Percentiles rank a stretch among this genome's conserved stretches.
Conservation (phyloP, 1,140 invertebrate genomes). For the Lordiphosa mommai region DNA sequence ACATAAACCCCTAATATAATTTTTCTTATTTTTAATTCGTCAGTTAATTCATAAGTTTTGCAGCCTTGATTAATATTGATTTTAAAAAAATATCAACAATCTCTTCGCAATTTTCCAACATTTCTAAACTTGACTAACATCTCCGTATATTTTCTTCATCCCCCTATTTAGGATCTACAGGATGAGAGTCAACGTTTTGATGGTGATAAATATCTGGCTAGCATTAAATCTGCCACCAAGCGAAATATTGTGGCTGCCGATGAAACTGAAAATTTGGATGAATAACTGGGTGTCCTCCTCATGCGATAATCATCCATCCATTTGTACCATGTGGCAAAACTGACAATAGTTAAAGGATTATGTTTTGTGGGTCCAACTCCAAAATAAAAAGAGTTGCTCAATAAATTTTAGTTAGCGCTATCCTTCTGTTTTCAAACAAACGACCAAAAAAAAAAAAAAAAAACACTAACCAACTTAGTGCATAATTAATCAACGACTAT, state of each 20-base stretch:
- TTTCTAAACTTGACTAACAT: too few species aligned
- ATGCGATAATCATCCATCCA: conserved; percentile 5
- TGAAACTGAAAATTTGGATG: conserved; percentile 61
- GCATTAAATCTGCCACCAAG: conserved; percentile 65
- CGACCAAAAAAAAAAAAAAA: conserved; percentile 48
- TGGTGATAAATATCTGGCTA: conserved; percentile 73
- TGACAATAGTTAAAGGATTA: conserved; percentile 33
- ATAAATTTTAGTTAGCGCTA: not conserved
- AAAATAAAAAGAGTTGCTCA: not conserved
- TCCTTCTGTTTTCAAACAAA: conserved; percentile 20
- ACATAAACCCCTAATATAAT: not conserved
- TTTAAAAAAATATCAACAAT: too few species aligned
- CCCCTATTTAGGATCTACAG: conserved; percentile 59
- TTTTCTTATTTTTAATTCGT: too few species aligned
- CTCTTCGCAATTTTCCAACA: too few species aligned
- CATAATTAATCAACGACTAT: conserved; percentile 23
- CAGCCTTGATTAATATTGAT: too few species aligned
- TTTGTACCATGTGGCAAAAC: not conserved
- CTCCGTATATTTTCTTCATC: not conserved
- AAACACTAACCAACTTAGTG: conserved; percentile 46
- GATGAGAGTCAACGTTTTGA: conserved; percentile 77
- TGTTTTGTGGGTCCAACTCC: not conserved
- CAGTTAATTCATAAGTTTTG: too few species aligned
- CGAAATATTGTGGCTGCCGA: conserved; percentile 69
- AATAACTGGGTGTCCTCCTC: conserved; percentile 23